A percentile compares a stretch with the other conserved stretches of the same genome.
Conservation (phyloP, 2,888 invertebrate genomes). For the Gisinianus flammeolus region DNA sequence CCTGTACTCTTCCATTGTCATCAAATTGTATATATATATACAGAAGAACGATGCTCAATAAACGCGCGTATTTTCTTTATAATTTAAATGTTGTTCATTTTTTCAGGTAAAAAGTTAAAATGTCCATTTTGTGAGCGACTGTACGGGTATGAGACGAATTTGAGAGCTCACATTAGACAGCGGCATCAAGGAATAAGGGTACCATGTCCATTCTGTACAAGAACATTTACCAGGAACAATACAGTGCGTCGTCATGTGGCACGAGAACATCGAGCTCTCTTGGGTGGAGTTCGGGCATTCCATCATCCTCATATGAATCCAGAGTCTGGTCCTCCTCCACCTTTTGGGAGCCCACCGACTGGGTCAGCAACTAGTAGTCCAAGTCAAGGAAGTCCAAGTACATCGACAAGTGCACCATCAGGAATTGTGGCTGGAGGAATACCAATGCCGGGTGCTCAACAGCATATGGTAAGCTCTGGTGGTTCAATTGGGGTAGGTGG, state of each 20-base stretch:
- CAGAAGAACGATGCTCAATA: too few species aligned
- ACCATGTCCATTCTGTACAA: slow-evolving; percentile 87
- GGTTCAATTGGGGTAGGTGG: slow-evolving; percentile 53
- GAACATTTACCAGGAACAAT: slow-evolving; percentile 91
- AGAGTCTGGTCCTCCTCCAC: slow-evolving; percentile 52
- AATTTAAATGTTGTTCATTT: too few species aligned
- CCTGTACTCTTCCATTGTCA: too few species aligned
- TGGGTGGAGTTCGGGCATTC: slow-evolving; percentile 57
- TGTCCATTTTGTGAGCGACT: slow-evolving; percentile 91
- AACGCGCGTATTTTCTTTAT: too few species aligned
- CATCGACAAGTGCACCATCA: slow-evolving; percentile 53
- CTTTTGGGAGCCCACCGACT: slow-evolving; percentile 54
- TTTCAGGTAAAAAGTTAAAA: slow-evolving; percentile 86
- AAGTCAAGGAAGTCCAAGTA: slow-evolving; percentile 57
- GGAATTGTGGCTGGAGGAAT: slow-evolving; percentile 50
- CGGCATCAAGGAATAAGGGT: slow-evolving; percentile 91
- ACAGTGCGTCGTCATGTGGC: slow-evolving; percentile 89
- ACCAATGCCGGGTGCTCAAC: slow-evolving; percentile 46
- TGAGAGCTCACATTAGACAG: slow-evolving; percentile 88
- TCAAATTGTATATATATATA: too few species aligned
- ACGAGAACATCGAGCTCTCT: slow-evolving; percentile 69
- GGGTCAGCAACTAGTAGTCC: slow-evolving; percentile 57
- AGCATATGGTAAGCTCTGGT: slow-evolving; percentile 47
- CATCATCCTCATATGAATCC: slow-evolving; percentile 56
- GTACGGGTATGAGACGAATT: slow-evolving; percentile 90